Evolutionary conservation across 2,888 invertebrate genomes (phyloP).

Genomic region (Lycocerus yunnanus): DNA sequence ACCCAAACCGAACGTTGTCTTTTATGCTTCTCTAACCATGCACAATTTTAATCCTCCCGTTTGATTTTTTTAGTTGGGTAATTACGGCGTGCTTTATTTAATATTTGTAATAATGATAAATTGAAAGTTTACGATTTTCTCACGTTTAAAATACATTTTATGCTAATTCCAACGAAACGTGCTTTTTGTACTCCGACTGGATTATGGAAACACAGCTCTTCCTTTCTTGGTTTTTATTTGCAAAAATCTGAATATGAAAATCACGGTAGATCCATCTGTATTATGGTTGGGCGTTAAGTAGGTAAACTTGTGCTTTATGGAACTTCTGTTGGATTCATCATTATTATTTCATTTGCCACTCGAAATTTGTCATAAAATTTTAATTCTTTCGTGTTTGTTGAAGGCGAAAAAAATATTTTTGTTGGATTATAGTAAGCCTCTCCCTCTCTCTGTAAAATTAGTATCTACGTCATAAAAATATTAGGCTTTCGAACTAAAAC

Average conservation of each 20-base stretch:
- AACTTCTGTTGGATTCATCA: not conserved
- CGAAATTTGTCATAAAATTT: not conserved
- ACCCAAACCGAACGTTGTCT: not conserved
- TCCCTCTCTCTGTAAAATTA: not conserved
- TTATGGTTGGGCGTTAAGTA: not conserved
- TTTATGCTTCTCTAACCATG: not conserved
- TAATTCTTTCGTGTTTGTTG: not conserved
- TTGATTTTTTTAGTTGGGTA: not conserved
- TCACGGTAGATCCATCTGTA: not conserved
- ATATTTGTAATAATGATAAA: not conserved
- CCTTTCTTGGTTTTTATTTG: constrained; percentile 7
- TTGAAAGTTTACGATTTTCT: not conserved
- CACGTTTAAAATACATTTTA: constrained; percentile 12
- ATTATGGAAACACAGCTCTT: constrained; percentile 16
- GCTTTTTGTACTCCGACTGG: constrained; percentile 16
- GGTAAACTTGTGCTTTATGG: not conserved
- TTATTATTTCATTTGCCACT: not conserved
- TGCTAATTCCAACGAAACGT: constrained; percentile 11
- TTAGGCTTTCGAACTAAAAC: not conserved
- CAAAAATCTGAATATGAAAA: constrained; percentile 6
- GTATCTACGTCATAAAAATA: not conserved
- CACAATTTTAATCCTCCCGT: not conserved
- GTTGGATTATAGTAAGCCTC: not conserved
- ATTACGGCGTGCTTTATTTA: not conserved
- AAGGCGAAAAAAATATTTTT: not conserved